Conservation (phyloP, 2,888 invertebrate species). For the Timandra comae region DNA sequence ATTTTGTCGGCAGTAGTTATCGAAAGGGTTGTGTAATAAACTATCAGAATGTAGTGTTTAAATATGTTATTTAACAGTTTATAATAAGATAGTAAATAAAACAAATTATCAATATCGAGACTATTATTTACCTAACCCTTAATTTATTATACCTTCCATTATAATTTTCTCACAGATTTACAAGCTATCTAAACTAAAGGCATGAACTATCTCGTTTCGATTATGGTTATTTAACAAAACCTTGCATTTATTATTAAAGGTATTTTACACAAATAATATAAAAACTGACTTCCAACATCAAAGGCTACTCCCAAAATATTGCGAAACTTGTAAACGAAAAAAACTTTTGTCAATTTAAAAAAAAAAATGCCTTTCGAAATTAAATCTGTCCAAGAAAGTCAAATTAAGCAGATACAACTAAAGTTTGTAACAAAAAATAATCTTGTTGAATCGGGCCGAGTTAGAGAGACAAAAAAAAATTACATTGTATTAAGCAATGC, state of each 20-base stretch:
- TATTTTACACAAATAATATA: too few species aligned
- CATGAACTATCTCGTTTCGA: too few species aligned
- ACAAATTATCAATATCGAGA: conserved; percentile 24
- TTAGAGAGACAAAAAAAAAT: conserved; percentile 39
- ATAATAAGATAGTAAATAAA: conserved; percentile 58
- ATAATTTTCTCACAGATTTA: too few species aligned
- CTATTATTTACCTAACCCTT: conserved; percentile 23
- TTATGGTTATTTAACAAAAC: too few species aligned
- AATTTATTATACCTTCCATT: too few species aligned
- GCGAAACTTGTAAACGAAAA: conserved; percentile 1
- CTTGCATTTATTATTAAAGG: too few species aligned
- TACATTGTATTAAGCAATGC: conserved; percentile 53
- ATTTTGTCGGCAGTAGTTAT: conserved; percentile 51
- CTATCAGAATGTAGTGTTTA: conserved; percentile 64
- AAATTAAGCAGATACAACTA: conserved; percentile 28
- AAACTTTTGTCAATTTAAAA: conserved; percentile 18
- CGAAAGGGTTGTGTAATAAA: conserved; percentile 72
- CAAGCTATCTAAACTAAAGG: too few species aligned
- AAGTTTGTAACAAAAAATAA: conserved; percentile 31
- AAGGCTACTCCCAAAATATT: too few species aligned
- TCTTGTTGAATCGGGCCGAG: conserved; percentile 25
- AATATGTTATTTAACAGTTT: conserved; percentile 65
- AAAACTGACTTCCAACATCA: too few species aligned
- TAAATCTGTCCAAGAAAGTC: conserved; percentile 26
- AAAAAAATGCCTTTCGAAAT: conserved; percentile 25